Percentiles rank a stretch among this genome's conserved stretches.
Evolutionary conservation across 2,113 vertebrate genomes (phyloP).

Genomic region (Myodes glareolus): DNA sequence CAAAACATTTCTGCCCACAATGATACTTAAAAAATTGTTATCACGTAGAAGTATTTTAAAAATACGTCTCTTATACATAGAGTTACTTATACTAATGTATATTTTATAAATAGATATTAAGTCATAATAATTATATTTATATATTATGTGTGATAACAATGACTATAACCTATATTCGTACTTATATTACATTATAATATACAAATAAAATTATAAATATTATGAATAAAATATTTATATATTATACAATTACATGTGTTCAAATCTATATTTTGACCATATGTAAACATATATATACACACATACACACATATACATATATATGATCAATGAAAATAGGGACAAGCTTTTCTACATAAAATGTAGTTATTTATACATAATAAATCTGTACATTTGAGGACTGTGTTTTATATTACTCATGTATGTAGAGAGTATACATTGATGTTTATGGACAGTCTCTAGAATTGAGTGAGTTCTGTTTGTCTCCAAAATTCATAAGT

Average conservation of each 20-base stretch:
- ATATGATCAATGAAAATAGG: background rate
- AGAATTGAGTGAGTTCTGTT: background rate
- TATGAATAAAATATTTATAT: background rate
- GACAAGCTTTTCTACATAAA: background rate
- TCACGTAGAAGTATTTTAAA: background rate
- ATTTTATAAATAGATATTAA: background rate
- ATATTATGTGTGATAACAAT: background rate
- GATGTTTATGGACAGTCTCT: background rate
- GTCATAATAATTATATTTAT: background rate
- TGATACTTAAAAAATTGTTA: slow-evolving; percentile 37
- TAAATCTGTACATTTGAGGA: background rate
- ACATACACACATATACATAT: too few relatives aligned
- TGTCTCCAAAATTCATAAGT: background rate
- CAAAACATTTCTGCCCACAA: background rate
- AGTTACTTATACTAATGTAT: background rate
- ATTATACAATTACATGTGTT: background rate
- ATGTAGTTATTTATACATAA: background rate
- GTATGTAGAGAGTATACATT: background rate
- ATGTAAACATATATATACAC: too few relatives aligned
- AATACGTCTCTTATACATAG: background rate
- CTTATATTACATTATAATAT: background rate
- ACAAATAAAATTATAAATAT: background rate
- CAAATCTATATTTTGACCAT: too few relatives aligned
- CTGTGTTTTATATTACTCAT: background rate
- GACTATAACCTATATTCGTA: background rate